These are phyloP conservation scores for Nasonia oneida DNA, from an alignment of 2,888 invertebrate genomes.

Conservation along the genomic window DNA sequence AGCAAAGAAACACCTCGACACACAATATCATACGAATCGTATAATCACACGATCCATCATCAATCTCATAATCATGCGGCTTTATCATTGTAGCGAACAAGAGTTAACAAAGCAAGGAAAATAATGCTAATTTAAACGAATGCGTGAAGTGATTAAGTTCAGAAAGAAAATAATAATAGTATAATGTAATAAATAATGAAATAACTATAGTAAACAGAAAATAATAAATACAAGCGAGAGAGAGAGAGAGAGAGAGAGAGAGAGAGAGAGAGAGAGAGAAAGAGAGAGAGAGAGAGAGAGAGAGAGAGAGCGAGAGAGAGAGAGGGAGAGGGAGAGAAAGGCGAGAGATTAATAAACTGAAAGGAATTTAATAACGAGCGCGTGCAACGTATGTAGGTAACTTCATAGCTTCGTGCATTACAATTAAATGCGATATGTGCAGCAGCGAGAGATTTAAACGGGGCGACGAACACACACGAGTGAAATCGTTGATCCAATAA, in stretches of 20 bases:
- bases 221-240: constrained; percentile 33
- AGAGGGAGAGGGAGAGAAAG: background rate
- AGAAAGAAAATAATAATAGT: constrained; percentile 29
- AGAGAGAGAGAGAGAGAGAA: background rate
- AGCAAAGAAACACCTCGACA: constrained; percentile 22
- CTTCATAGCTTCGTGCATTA: constrained; percentile 52
- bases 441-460: background rate
- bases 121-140: constrained; percentile 30
- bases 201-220: constrained; percentile 16
- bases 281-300: background rate
- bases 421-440: constrained; percentile 25
- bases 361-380: constrained; percentile 50
- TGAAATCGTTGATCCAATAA: constrained; percentile 10
- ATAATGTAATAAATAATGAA: constrained; percentile 30
- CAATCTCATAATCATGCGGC: constrained; percentile 52
- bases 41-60: constrained; percentile 42
- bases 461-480: background rate
- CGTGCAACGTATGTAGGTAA: constrained; percentile 45
- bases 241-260: background rate
- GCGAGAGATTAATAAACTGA: constrained; percentile 47
- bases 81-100: constrained; percentile 56
- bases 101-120: constrained; percentile 39
- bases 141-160: constrained; percentile 6
- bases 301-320: constrained; percentile 17
- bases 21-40: constrained; percentile 24